Evolutionary conservation across 2,888 invertebrate genomes (phyloP), one percentile per base, ranked within the genome.

Genomic region (Andrena hattorfiana): DNA sequence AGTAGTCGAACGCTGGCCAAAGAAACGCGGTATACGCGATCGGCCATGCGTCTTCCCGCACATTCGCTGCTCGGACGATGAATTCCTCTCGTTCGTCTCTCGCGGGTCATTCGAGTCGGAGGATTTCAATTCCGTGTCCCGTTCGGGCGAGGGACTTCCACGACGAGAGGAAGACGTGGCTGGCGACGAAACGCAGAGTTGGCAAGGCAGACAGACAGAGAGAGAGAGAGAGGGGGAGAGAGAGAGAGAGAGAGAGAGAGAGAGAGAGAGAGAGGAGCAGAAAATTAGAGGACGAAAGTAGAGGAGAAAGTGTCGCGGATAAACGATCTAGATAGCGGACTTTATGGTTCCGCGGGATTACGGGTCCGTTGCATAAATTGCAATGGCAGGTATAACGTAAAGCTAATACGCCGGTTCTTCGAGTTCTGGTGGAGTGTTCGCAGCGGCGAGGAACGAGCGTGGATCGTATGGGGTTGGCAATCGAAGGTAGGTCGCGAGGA

Each of bases 281-380:
- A 64, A 64, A 63, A 76, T 60, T 69, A 60, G 70, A 67, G 71
- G 73, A 66, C 54, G 81, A 78, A 81, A 35, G 49, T 75, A 56
- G 67, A 60, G 51, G 71, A 69, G 42, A 51, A 75, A 49, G 81
- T 75, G 74, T 68, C 81, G 70, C 68, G 82, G 85, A 89, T 87
- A 87, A 89, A 84, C 88, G 87, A 88, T 89, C 81, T 71, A 78
- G 89, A 88, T 84, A 89, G 79, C 69, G 77, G 68, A 84, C 80
- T 89, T 87, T 88, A 89, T 88, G 82, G 78, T 81, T 82, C 81
- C 74, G 81, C 60, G 60, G 87, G 87, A 87, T 87, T 85, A 88
- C 77, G 74, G 79, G 54, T 77, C 81, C 89, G 86, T 86, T 85
- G 87, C 90, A 91, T 91, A 91, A 91, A 91, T 91, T 90, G 83